A percentile compares a stretch with the other conserved stretches of the same genome.
phyloP scores from a whole-genome alignment of 2,797 vertebrate genomes.

The Myripristis jacobus region DNA sequence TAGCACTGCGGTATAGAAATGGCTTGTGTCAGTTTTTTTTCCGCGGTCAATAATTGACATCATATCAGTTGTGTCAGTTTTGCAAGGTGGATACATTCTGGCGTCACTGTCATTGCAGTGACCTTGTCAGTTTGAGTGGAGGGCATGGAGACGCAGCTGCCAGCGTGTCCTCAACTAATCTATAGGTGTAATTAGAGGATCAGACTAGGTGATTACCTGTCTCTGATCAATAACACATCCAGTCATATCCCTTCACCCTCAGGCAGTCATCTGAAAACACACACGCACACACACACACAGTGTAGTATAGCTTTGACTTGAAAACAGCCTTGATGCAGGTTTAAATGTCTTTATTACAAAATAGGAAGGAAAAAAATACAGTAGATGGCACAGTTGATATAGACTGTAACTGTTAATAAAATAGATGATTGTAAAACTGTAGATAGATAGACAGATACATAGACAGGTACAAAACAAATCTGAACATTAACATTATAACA shows the following conservation, averaged over 20 bases:
- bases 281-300: neutral
- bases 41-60: neutral
- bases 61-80: conserved; percentile 17
- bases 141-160: conserved; percentile 30
- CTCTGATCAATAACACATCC: conserved; percentile 61
- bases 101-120: conserved; percentile 28
- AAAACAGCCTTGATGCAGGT: neutral
- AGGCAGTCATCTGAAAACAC: conserved; percentile 14
- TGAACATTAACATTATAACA: too few species aligned
- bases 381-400: too few species aligned
- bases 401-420: too few species aligned
- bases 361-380: too few species aligned
- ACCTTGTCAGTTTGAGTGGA: conserved; percentile 49
- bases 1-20: neutral
- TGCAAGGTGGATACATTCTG: conserved; percentile 1
- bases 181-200: conserved; percentile 64
- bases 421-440: neutral
- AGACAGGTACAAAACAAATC: too few species aligned
- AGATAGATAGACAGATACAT: neutral
- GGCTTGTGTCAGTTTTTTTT: neutral
- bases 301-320: neutral
- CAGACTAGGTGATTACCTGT: conserved; percentile 63
- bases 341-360: too few species aligned
- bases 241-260: conserved; percentile 50
- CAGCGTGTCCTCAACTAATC: conserved; percentile 44